Percentiles rank a stretch among this genome's conserved stretches.
Evolutionary conservation across 1,140 invertebrate species (phyloP).

Genomic region (Plectrocnemia conspersa): DNA sequence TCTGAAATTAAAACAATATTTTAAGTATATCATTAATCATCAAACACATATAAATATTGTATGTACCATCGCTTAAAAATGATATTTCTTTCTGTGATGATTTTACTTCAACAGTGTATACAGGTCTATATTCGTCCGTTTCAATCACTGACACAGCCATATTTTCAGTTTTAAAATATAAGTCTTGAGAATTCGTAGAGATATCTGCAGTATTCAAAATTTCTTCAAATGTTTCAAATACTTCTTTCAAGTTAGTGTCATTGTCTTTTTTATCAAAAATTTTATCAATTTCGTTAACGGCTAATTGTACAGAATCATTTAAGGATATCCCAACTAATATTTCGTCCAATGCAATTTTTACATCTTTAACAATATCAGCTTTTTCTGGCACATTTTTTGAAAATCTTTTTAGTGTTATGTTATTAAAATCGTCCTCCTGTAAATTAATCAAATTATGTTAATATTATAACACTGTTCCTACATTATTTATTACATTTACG

Average conservation of each 20-base stretch:
- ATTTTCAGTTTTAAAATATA: not conserved
- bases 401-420: not conserved
- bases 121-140: too few species aligned
- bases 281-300: too few species aligned
- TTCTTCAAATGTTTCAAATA: not conserved
- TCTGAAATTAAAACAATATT: not conserved
- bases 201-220: not conserved
- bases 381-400: not conserved
- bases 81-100: not conserved
- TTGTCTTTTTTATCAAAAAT: not conserved
- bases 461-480: too few species aligned
- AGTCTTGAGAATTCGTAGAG: not conserved
- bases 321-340: not conserved
- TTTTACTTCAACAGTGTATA: not conserved
- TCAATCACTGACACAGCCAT: not conserved
- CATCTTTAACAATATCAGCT: not conserved
- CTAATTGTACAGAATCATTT: too few species aligned
- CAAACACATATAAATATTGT: not conserved
- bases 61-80: not conserved
- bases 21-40: not conserved
- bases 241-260: not conserved
- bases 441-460: not conserved
- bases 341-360: not conserved
- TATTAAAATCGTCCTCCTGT: not conserved
- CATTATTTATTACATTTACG: too few species aligned